phyloP scores from a whole-genome alignment of 2,113 vertebrate genomes.

The Pica pica region DNA sequence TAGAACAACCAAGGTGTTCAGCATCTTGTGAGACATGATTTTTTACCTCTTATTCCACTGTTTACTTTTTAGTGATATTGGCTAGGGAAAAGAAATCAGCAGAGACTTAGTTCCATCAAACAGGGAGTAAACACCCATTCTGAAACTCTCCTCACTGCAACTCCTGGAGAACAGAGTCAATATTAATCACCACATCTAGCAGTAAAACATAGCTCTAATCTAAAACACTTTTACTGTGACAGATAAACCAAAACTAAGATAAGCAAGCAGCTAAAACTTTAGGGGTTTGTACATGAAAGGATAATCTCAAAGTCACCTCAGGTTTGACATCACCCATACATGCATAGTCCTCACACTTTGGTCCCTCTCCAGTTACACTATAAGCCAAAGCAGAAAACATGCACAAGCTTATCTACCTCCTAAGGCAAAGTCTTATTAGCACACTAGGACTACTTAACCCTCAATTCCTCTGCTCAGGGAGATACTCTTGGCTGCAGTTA shows the following conservation, averaged over 20 bases:
- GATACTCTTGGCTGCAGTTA: not conserved
- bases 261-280: not conserved
- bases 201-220: not conserved
- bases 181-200: not conserved
- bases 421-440: not conserved
- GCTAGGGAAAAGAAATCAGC: not conserved
- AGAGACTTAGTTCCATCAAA: not conserved
- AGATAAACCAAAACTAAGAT: not conserved
- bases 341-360: not conserved
- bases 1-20: not conserved
- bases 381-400: not conserved
- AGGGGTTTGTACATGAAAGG: rapidly evolving
- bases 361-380: not conserved
- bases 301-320: not conserved
- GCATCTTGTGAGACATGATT: not conserved
- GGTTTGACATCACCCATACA: not conserved
- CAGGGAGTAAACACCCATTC: not conserved
- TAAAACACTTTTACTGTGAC: not conserved
- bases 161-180: not conserved
- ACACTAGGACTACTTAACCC: not conserved
- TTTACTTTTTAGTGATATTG: not conserved
- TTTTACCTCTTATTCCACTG: not conserved
- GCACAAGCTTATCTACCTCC: not conserved
- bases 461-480: not conserved
- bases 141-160: not conserved